A percentile compares a stretch with the other conserved stretches of the same genome.
These are phyloP conservation scores for Rhynchomys soricoides DNA, from an alignment of 2,113 vertebrate genomes.

Conservation along the genomic window DNA sequence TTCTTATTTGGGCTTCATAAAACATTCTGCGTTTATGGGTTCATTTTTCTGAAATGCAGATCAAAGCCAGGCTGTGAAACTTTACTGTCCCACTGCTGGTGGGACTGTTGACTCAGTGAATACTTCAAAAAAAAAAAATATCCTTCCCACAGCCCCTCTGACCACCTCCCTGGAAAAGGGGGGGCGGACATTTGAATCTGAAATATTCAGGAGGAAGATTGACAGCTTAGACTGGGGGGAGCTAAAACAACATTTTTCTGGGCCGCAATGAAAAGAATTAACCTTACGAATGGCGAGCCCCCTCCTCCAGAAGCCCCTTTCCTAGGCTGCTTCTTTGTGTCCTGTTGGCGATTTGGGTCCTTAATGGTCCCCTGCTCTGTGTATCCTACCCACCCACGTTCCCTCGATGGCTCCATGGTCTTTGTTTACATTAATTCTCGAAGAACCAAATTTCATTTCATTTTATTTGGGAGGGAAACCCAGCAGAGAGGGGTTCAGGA, in stretches of 20 bases:
- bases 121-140: slow-evolving; percentile 89
- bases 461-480: slow-evolving; percentile 83
- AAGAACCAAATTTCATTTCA: slow-evolving; percentile 85
- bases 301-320: background rate
- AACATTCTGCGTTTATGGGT: slow-evolving; percentile 84
- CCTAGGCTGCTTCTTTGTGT: slow-evolving; percentile 9
- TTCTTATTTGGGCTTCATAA: slow-evolving; percentile 87
- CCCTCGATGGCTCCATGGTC: slow-evolving; percentile 70
- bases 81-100: slow-evolving; percentile 88
- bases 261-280: slow-evolving; percentile 82
- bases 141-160: slow-evolving; percentile 86
- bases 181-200: slow-evolving; percentile 81
- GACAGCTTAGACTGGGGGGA: background rate
- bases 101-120: slow-evolving; percentile 88
- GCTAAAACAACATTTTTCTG: slow-evolving; percentile 79
- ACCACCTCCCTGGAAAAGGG: slow-evolving; percentile 78
- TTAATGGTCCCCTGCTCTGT: background rate
- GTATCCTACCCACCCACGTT: slow-evolving; percentile 27
- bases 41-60: slow-evolving; percentile 88
- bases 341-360: slow-evolving; percentile 57
- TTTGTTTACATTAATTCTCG: slow-evolving; percentile 84
- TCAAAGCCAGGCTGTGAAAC: slow-evolving; percentile 89
- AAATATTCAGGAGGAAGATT: slow-evolving; percentile 70
- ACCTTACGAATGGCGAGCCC: slow-evolving; percentile 59
- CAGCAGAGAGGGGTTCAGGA: slow-evolving; percentile 81